Evolutionary conservation across 2,797 vertebrate genomes (phyloP).

Genomic region (Trichosurus vulpecula): DNA sequence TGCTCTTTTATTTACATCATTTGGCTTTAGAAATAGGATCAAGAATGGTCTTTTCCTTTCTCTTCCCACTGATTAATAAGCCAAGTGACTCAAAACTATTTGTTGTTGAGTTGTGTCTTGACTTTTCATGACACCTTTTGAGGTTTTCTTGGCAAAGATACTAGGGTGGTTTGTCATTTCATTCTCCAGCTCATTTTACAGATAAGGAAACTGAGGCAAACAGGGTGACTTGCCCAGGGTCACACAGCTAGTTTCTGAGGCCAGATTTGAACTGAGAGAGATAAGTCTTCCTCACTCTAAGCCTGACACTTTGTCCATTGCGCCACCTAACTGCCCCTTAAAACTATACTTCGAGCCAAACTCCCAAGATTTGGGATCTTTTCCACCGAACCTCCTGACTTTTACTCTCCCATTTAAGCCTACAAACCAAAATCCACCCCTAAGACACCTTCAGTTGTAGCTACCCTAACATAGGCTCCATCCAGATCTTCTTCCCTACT

Average conservation of each 20-base stretch:
- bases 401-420: neutral
- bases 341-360: neutral
- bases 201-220: neutral
- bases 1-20: neutral
- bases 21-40: neutral
- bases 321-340: neutral
- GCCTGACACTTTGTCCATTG: neutral
- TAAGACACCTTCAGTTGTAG: neutral
- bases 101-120: neutral
- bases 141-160: too few species aligned
- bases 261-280: too few species aligned
- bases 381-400: neutral
- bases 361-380: neutral
- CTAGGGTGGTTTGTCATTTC: neutral
- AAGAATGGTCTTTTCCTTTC: neutral
- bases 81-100: neutral
- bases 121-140: neutral
- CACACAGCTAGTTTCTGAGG: neutral
- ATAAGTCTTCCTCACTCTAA: too few species aligned
- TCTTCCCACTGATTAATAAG: too few species aligned
- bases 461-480: neutral
- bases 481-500: neutral
- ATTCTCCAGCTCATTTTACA: neutral
- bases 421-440: neutral
- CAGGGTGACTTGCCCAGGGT: neutral